Percentiles rank a stretch among this genome's conserved stretches.
Conservation (phyloP, 2,113 vertebrate species). For the Solenodon paradoxus region DNA sequence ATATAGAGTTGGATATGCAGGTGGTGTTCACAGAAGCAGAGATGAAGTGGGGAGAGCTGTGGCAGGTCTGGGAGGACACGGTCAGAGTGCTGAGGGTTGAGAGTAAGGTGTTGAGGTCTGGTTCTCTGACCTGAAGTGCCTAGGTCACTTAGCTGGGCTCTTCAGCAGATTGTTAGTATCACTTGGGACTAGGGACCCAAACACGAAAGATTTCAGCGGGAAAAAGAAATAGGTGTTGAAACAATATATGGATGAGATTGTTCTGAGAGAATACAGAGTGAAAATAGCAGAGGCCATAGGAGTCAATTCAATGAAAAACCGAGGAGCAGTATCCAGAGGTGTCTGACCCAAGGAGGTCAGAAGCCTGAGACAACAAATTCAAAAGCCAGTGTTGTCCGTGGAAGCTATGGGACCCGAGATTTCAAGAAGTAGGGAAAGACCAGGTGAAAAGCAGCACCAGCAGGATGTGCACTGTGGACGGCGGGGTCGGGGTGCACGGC, state of each 20-base stretch:
- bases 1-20: too few relatives aligned
- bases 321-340: not conserved
- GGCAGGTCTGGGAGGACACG: not conserved
- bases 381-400: too few relatives aligned
- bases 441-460: too few relatives aligned
- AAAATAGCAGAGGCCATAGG: not conserved
- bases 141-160: not conserved
- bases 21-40: not conserved
- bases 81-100: fast-evolving
- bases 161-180: not conserved
- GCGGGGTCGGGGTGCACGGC: too few relatives aligned
- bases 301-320: not conserved
- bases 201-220: not conserved
- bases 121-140: not conserved
- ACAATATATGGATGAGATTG: not conserved
- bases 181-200: not conserved
- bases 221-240: not conserved
- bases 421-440: not conserved
- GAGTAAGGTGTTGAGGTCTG: too few relatives aligned
- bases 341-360: not conserved
- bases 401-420: not conserved
- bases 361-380: not conserved
- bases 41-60: not conserved
- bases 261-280: not conserved
- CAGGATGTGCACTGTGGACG: too few relatives aligned